Percentiles rank a stretch among this genome's conserved stretches.
Evolutionary conservation across 2,888 invertebrate species (phyloP).

Genomic region (Hartigia nigra): DNA sequence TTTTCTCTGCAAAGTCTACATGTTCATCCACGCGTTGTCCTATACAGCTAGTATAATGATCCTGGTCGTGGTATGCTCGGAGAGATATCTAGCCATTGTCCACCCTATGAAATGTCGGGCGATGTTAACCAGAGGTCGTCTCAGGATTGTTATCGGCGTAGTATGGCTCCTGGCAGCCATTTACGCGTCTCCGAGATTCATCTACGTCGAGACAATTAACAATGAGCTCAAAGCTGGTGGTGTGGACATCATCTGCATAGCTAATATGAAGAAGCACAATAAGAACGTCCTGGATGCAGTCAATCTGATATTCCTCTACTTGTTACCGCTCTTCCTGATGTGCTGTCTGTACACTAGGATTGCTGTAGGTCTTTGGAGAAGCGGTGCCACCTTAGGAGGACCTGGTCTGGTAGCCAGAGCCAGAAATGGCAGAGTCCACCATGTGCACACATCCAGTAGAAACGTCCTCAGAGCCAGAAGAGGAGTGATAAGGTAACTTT

Average conservation of each 20-base stretch:
- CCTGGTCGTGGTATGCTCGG: slow-evolving; percentile 87
- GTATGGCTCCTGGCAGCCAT: slow-evolving; percentile 87
- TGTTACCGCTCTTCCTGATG: slow-evolving; percentile 84
- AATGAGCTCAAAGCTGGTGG: slow-evolving; percentile 71
- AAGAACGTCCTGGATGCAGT: slow-evolving; percentile 83
- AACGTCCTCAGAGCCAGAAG: slow-evolving; percentile 83
- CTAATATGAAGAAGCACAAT: slow-evolving; percentile 81
- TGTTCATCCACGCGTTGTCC: slow-evolving; percentile 88
- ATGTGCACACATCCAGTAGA: slow-evolving; percentile 78
- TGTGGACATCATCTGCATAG: slow-evolving; percentile 78
- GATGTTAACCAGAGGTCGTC: slow-evolving; percentile 80
- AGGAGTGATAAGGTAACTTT: slow-evolving; percentile 75
- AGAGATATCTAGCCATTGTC: slow-evolving; percentile 87
- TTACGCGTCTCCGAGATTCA: slow-evolving; percentile 86
- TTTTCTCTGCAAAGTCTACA: slow-evolving; percentile 91
- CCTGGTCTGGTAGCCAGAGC: slow-evolving; percentile 42
- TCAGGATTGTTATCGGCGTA: slow-evolving; percentile 80
- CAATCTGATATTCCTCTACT: slow-evolving; percentile 85
- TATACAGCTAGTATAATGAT: slow-evolving; percentile 93
- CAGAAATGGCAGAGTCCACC: slow-evolving; percentile 60
- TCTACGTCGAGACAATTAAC: slow-evolving; percentile 83
- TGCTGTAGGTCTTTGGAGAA: slow-evolving; percentile 86
- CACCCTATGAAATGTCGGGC: slow-evolving; percentile 87
- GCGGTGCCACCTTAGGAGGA: slow-evolving; percentile 56
- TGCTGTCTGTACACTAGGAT: slow-evolving; percentile 78